These are phyloP conservation scores for Caenorhabditis sp. DNA, from an alignment of 2,888 invertebrate species.

Conservation along the genomic window DNA sequence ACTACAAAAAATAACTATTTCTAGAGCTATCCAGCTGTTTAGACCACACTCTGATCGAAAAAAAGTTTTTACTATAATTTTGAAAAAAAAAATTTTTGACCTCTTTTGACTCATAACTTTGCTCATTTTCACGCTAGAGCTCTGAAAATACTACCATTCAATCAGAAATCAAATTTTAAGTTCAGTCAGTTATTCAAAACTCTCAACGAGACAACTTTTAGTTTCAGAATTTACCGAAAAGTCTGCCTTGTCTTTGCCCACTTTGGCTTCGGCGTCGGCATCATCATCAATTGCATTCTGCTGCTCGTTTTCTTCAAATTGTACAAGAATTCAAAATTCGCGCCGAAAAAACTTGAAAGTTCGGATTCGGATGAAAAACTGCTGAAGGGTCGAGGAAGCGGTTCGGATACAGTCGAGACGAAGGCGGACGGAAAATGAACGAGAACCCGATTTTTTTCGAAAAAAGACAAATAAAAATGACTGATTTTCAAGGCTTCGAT, in stretches of 20 bases:
- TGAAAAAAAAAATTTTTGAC: too few species aligned
- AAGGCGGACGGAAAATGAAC: neutral
- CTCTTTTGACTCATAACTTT: too few species aligned
- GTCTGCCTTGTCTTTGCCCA: neutral
- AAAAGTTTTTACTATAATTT: too few species aligned
- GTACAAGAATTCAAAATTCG: neutral
- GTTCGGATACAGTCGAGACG: neutral
- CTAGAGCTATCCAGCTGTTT: too few species aligned
- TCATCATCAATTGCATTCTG: slow-evolving; percentile 8
- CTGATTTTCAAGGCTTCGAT: too few species aligned
- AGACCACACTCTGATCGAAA: too few species aligned
- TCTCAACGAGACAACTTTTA: neutral
- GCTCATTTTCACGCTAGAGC: neutral
- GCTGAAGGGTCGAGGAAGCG: neutral
- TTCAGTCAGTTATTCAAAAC: neutral
- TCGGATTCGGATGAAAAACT: neutral
- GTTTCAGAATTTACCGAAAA: slow-evolving; percentile 19
- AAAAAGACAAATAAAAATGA: too few species aligned
- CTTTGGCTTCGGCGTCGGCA: slow-evolving; percentile 7
- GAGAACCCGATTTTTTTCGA: too few species aligned
- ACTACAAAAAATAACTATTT: too few species aligned
- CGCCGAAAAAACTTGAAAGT: neutral
- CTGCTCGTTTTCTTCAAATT: neutral
- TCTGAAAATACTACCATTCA: too few species aligned
- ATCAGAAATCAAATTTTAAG: neutral